Percentiles rank a stretch among this genome's conserved stretches.
phyloP scores from a whole-genome alignment of 2,797 vertebrate genomes.

The Neosilurus mollespiculum region DNA sequence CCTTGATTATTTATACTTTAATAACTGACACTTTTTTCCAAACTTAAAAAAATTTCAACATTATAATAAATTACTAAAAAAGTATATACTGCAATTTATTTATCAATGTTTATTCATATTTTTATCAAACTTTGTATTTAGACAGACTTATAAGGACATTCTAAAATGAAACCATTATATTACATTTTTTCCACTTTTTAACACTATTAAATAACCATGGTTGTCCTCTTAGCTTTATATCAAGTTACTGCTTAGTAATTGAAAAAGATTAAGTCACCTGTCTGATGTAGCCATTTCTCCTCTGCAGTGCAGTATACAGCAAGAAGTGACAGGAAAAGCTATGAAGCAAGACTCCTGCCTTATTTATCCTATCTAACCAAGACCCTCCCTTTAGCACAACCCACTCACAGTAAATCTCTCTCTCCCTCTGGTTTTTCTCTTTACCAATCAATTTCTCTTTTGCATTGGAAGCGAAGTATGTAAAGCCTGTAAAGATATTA shows the following conservation, averaged over 20 bases:
- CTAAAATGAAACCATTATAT: neutral
- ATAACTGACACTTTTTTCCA: neutral
- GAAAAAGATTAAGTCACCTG: constrained; percentile 37
- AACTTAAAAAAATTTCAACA: neutral
- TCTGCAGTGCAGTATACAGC: constrained; percentile 29
- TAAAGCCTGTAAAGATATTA: too few species aligned
- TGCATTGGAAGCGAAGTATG: neutral
- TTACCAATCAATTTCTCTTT: constrained; percentile 16
- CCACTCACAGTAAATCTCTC: constrained; percentile 20
- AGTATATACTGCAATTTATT: neutral
- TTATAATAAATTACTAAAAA: neutral
- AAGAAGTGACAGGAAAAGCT: constrained; percentile 25
- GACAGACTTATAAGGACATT: neutral
- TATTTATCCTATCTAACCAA: constrained; percentile 43
- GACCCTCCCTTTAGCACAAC: constrained; percentile 51
- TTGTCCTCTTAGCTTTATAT: neutral
- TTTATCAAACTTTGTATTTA: neutral
- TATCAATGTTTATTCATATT: neutral
- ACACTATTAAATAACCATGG: neutral
- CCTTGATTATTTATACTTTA: neutral
- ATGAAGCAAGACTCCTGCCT: constrained; percentile 27
- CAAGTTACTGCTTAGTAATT: neutral
- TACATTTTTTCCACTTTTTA: neutral
- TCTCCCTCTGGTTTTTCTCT: constrained; percentile 1
- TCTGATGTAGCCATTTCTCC: constrained; percentile 30